These are phyloP conservation scores for Diplodus sargus DNA, from an alignment of 2,797 vertebrate genomes.

Conservation along the genomic window DNA sequence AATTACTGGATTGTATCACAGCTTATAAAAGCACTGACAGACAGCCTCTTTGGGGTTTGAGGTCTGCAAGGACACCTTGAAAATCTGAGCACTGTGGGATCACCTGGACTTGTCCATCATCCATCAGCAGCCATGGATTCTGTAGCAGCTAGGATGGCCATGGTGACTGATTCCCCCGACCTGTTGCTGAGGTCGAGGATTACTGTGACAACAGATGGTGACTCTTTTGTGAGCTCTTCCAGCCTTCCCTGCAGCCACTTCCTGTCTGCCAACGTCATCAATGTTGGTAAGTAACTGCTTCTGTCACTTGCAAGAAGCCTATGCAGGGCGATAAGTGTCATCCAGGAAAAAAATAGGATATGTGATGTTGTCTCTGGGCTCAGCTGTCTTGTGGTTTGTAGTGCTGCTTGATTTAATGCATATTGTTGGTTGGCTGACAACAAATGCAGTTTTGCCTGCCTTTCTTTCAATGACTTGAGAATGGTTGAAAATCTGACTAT, in stretches of 20 bases:
- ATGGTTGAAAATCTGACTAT: not conserved
- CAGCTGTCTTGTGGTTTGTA: not conserved
- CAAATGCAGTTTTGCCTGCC: not conserved
- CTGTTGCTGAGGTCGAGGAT: conserved; percentile 66
- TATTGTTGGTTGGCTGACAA: conserved; percentile 9
- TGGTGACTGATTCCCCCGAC: conserved; percentile 72
- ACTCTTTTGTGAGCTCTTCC: conserved; percentile 65
- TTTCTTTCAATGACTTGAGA: not conserved
- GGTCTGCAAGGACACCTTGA: not conserved
- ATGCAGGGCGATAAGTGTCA: not conserved
- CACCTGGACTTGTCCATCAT: not conserved
- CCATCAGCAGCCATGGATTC: conserved; percentile 55
- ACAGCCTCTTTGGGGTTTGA: not conserved
- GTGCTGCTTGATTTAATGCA: not conserved
- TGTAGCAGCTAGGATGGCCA: conserved; percentile 60
- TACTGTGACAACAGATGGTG: conserved; percentile 60
- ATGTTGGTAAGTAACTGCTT: conserved; percentile 72
- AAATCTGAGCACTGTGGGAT: not conserved
- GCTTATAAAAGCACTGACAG: not conserved
- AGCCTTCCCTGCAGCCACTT: conserved; percentile 75
- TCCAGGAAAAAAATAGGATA: not conserved
- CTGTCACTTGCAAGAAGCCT: not conserved
- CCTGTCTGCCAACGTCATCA: conserved; percentile 72
- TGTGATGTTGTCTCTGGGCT: not conserved
- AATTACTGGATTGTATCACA: not conserved